These are phyloP conservation scores for Montipora capricornis DNA, from an alignment of 64 coral and sea anemone species.

Conservation along the genomic window DNA sequence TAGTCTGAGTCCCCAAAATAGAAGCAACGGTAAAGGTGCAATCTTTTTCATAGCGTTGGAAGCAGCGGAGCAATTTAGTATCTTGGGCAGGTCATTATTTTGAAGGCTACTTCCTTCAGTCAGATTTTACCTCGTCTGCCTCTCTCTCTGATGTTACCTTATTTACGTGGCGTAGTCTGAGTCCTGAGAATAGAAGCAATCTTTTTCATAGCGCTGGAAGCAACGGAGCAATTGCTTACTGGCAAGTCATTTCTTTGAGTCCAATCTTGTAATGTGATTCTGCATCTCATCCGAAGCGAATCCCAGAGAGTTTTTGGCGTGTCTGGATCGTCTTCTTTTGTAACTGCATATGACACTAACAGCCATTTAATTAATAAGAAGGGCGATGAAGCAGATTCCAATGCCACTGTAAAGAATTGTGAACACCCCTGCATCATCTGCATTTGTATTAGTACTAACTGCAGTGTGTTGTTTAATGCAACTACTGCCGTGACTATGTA, in stretches of 20 bases:
- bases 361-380: slow-evolving; percentile 71
- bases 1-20: neutral
- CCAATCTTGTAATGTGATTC: slow-evolving; percentile 75
- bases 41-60: neutral
- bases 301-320: slow-evolving; percentile 7
- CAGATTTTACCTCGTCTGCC: neutral
- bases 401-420: slow-evolving; percentile 64
- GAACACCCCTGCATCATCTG: slow-evolving; percentile 77
- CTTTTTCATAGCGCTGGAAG: neutral
- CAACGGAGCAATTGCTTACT: no score
- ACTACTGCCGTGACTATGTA: slow-evolving; percentile 51
- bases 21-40: neutral
- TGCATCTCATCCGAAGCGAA: slow-evolving; percentile 50
- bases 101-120: neutral
- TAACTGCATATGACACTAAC: slow-evolving; percentile 56
- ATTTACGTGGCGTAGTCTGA: neutral
- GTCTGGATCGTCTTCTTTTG: slow-evolving; percentile 15
- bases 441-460: neutral
- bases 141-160: neutral
- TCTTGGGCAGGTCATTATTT: slow-evolving; percentile 32
- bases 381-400: slow-evolving; percentile 63
- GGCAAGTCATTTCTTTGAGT: slow-evolving; percentile 65
- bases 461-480: neutral
- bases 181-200: neutral
- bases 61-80: neutral